Conservation (phyloP, 2,797 vertebrate genomes). For the Rhodeus uyekii region DNA sequence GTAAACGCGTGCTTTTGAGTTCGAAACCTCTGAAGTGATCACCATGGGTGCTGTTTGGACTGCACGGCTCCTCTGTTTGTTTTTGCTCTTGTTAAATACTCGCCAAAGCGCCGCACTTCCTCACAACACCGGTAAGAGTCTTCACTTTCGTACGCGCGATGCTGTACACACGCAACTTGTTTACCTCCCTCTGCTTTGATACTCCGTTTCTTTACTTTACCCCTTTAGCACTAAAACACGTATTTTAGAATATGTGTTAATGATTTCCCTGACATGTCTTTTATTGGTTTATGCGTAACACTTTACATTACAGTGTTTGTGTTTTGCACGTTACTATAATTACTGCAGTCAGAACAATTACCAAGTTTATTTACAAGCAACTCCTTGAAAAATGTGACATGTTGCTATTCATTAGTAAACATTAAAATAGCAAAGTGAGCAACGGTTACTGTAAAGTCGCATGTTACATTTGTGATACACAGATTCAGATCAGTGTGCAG, state of each 20-base stretch:
- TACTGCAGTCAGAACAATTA: not conserved
- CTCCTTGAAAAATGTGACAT: not conserved
- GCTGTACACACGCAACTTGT: constrained; percentile 68
- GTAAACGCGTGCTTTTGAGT: constrained; percentile 76
- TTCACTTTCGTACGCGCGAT: constrained; percentile 51
- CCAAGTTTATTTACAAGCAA: not conserved
- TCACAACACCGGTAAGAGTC: constrained; percentile 78
- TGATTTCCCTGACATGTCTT: not conserved
- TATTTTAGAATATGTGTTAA: not conserved
- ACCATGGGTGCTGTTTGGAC: constrained; percentile 81
- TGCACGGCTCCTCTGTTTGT: constrained; percentile 79
- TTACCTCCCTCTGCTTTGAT: constrained; percentile 19
- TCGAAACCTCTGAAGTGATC: constrained; percentile 76
- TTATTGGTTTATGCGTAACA: not conserved
- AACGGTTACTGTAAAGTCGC: not conserved
- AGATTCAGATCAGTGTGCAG: constrained; percentile 88
- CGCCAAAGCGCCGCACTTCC: constrained; percentile 76
- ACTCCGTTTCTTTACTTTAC: not conserved
- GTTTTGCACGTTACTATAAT: not conserved
- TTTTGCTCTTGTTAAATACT: constrained; percentile 83
- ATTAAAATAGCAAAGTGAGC: not conserved
- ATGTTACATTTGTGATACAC: constrained; percentile 23
- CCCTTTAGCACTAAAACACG: not conserved
- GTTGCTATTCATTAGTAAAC: not conserved
- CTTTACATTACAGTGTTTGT: not conserved